phyloP scores from a whole-genome alignment of 1,140 invertebrate genomes.

The Philopotamus ludificatus region DNA sequence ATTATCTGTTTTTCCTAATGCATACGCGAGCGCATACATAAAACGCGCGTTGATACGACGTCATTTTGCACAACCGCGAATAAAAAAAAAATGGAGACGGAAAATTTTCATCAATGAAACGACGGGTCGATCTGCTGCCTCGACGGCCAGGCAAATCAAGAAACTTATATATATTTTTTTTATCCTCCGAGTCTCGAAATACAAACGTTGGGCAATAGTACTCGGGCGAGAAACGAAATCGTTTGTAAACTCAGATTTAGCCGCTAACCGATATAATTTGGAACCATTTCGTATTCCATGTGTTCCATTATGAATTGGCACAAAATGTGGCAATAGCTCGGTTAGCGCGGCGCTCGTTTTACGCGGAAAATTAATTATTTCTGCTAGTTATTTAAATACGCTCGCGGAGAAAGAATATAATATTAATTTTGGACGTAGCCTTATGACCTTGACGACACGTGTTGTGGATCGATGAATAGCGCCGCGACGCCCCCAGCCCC shows the following conservation, averaged over 20 bases:
- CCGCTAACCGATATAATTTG: constrained; percentile 13
- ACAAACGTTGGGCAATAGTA: constrained; percentile 25
- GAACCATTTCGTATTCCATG: neutral
- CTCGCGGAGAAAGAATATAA: no score
- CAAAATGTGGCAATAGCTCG: no score
- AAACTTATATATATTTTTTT: constrained; percentile 10
- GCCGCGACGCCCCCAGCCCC: no score
- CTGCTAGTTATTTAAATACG: no score
- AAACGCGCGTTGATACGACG: neutral
- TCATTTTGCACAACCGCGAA: no score
- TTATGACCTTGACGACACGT: no score
- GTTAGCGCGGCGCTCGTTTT: no score
- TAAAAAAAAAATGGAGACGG: no score
- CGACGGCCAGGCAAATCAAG: neutral
- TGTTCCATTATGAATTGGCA: neutral
- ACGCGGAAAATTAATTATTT: no score
- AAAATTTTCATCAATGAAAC: no score
- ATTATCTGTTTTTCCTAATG: neutral
- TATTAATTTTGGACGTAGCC: no score
- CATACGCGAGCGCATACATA: neutral
- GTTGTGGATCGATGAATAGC: no score
- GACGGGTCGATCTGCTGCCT: neutral
- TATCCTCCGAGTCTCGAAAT: constrained; percentile 25
- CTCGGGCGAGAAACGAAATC: constrained; percentile 28
- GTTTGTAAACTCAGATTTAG: constrained; percentile 34